Conservation (phyloP, 2,888 invertebrate species). For the Scaptomyza parva region DNA sequence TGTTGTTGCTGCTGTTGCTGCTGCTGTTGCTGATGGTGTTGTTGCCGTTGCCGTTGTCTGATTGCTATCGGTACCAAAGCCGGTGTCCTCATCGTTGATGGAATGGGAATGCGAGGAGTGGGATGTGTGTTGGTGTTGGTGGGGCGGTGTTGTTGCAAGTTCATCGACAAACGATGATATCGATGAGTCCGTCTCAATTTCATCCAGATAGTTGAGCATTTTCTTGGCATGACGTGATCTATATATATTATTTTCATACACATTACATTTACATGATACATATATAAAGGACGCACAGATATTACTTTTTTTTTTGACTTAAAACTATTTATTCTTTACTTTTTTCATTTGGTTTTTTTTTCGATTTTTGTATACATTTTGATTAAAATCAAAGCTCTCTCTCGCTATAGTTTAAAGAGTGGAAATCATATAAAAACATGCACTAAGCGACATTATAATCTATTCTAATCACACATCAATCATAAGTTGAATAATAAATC, state of each 20-base stretch:
- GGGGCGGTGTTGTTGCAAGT: slow-evolving; percentile 8
- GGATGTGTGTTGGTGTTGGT: no score
- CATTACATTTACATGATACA: slow-evolving; percentile 30
- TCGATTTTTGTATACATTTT: slow-evolving; percentile 6
- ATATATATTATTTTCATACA: slow-evolving; percentile 61
- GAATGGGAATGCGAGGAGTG: no score
- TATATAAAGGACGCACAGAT: background rate
- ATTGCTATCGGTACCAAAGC: slow-evolving; percentile 64
- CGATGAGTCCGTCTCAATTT: slow-evolving; percentile 44
- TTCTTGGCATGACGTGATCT: slow-evolving; percentile 77
- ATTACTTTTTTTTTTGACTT: background rate
- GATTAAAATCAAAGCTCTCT: background rate
- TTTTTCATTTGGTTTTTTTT: background rate
- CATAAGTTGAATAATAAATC: slow-evolving; percentile 1
- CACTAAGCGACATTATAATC: slow-evolving; percentile 3
- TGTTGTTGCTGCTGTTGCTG: background rate
- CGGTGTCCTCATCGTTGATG: slow-evolving; percentile 65
- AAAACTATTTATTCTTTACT: background rate
- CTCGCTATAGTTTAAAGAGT: no score
- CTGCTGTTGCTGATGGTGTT: slow-evolving; percentile 7
- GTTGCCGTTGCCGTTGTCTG: slow-evolving; percentile 26
- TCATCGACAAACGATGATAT: slow-evolving; percentile 43
- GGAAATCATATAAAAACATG: slow-evolving; percentile 3
- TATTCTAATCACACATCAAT: slow-evolving; percentile 3
- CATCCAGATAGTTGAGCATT: slow-evolving; percentile 66